Conservation (phyloP, 2,888 invertebrate species). For the Pemphredon lugubris region DNA sequence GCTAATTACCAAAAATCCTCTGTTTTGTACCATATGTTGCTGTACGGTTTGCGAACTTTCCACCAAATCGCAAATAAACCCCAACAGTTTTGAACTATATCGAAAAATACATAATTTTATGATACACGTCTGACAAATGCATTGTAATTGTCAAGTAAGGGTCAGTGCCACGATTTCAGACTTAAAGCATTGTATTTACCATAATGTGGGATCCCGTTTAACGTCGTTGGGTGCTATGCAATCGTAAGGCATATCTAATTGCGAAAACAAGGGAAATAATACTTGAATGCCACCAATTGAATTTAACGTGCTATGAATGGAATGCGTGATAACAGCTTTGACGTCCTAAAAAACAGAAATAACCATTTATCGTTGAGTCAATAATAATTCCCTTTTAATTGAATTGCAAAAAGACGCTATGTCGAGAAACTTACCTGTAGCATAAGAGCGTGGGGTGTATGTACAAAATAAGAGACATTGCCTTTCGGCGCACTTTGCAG, state of each 20-base stretch:
- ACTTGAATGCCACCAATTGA: conserved; percentile 99
- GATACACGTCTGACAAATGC: too few species aligned
- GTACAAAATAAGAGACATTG: conserved; percentile 98
- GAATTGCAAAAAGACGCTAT: too few species aligned
- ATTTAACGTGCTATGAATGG: conserved; percentile 99
- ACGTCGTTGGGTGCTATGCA: conserved; percentile 88
- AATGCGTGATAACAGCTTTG: conserved; percentile 99
- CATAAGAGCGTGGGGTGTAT: conserved; percentile 99
- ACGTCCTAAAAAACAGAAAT: conserved; percentile 90
- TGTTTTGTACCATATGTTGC: conserved; percentile 99
- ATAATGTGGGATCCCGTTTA: conserved; percentile 93
- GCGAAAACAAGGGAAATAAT: conserved; percentile 98
- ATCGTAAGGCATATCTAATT: conserved; percentile 96
- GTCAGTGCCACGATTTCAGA: neutral
- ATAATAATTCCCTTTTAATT: too few species aligned
- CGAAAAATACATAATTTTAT: conserved; percentile 11
- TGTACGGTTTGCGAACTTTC: conserved; percentile 98
- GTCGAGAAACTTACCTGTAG: conserved; percentile 86
- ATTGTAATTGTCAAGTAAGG: too few species aligned
- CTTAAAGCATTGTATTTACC: conserved; percentile 83
- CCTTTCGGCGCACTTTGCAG: conserved; percentile 99
- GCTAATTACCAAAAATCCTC: conserved; percentile 98
- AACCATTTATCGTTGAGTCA: conserved; percentile 12
- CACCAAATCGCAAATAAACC: conserved; percentile 98
- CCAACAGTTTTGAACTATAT: conserved; percentile 94